Conservation (phyloP, 1,140 invertebrate species). For the Panulirus ornatus region DNA sequence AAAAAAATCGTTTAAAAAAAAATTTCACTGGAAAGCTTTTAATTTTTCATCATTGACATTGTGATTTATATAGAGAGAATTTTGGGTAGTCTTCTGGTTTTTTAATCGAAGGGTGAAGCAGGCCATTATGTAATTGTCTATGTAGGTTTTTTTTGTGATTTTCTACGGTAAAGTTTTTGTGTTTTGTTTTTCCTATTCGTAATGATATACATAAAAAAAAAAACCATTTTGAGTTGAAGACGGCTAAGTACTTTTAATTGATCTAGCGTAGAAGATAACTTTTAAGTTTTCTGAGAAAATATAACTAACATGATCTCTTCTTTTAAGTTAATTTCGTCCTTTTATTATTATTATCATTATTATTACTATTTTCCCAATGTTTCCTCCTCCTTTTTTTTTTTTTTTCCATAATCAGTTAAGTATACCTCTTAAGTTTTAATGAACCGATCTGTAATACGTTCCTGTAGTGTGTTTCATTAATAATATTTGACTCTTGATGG, state of each 20-base stretch:
- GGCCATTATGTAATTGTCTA: too few relatives aligned
- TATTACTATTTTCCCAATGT: too few relatives aligned
- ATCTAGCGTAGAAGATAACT: background rate
- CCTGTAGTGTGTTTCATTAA: too few relatives aligned
- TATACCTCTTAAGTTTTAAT: too few relatives aligned
- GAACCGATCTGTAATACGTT: too few relatives aligned
- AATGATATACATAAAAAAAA: background rate
- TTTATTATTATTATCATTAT: background rate
- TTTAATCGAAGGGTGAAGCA: constrained; percentile 38
- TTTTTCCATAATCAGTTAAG: too few relatives aligned
- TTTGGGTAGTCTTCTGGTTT: constrained; percentile 3
- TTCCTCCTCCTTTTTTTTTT: too few relatives aligned
- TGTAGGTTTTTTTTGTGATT: too few relatives aligned
- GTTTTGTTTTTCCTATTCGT: too few relatives aligned
- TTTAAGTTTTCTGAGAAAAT: background rate
- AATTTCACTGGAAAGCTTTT: background rate
- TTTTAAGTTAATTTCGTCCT: background rate
- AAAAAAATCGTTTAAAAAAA: background rate
- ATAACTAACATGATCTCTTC: constrained; percentile 28
- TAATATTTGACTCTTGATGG: too few relatives aligned
- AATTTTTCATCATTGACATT: constrained; percentile 13
- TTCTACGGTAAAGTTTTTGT: too few relatives aligned
- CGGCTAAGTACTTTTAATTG: constrained; percentile 44
- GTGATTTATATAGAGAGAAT: constrained; percentile 1
- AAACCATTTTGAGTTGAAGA: background rate